Percentiles rank a stretch among this genome's conserved stretches.
Evolutionary conservation across 2,888 invertebrate genomes (phyloP).

Genomic region (Dynastes hyllus): DNA sequence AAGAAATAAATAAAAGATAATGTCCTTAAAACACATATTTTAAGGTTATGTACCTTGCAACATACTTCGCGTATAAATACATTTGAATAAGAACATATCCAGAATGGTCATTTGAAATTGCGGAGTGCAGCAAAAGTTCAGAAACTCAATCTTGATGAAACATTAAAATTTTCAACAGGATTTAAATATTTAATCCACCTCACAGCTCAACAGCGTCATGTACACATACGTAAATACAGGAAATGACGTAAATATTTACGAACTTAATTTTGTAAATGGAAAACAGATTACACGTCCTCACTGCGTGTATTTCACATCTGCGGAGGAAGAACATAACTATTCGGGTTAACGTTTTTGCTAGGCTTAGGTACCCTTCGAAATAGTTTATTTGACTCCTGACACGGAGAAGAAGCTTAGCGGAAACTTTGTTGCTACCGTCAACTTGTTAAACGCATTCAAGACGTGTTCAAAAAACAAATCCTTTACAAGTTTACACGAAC

Average conservation of each 20-base stretch:
- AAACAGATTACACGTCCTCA: not conserved
- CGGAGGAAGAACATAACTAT: constrained; percentile 28
- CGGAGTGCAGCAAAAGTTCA: no score
- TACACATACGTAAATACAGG: no score
- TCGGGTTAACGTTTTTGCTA: constrained; percentile 33
- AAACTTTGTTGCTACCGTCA: constrained; percentile 55
- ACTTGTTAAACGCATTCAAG: constrained; percentile 57
- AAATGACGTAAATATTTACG: not conserved
- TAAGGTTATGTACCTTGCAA: no score
- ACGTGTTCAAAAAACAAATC: constrained; percentile 59
- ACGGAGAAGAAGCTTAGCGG: constrained; percentile 54
- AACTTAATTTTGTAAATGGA: not conserved
- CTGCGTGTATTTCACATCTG: not conserved
- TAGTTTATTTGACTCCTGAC: constrained; percentile 47
- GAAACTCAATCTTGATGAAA: no score
- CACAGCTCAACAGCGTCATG: no score
- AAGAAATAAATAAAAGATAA: no score
- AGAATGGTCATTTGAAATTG: no score
- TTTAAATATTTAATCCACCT: no score
- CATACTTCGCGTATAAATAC: no score
- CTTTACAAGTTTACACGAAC: constrained; percentile 58
- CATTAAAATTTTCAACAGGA: no score
- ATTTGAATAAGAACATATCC: no score
- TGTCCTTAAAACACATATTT: no score
- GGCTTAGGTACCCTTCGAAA: constrained; percentile 33